Evolutionary conservation across 2,888 invertebrate species (phyloP).

Genomic region (Cistogaster globosa): DNA sequence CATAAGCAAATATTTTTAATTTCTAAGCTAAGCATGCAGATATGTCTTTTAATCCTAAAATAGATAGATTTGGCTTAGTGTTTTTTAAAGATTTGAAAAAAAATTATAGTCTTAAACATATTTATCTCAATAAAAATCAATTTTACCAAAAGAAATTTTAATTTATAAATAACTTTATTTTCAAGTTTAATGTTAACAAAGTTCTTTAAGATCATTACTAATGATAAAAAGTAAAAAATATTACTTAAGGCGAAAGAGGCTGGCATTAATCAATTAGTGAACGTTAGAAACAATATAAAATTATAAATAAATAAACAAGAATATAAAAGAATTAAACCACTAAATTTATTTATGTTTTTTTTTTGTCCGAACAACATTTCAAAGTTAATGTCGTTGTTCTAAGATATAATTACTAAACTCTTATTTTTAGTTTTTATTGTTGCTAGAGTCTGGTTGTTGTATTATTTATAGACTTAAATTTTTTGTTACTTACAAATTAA

Average conservation of each 20-base stretch:
- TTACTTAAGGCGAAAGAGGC: background rate
- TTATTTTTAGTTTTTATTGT: constrained; percentile 9
- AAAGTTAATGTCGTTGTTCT: constrained; percentile 60
- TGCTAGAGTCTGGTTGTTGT: constrained; percentile 11
- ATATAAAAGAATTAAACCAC: background rate
- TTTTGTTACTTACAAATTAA: constrained; percentile 51
- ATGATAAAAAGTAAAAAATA: background rate
- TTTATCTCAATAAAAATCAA: constrained; percentile 1
- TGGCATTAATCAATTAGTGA: background rate
- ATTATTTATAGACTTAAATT: constrained; percentile 28
- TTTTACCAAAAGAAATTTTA: constrained; percentile 13
- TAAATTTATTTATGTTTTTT: background rate
- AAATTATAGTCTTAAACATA: no score
- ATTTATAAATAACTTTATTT: constrained; percentile 15
- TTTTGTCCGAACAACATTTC: constrained; percentile 49
- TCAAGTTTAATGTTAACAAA: background rate
- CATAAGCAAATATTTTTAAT: no score
- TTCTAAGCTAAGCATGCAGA: no score
- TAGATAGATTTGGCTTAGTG: no score
- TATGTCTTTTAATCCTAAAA: no score
- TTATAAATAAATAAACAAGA: background rate
- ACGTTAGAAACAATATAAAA: constrained; percentile 6
- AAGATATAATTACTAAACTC: constrained; percentile 60
- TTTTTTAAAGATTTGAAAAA: no score
- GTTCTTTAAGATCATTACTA: background rate